Conservation (phyloP, 2,888 invertebrate species). For the Uropetala carovei region DNA sequence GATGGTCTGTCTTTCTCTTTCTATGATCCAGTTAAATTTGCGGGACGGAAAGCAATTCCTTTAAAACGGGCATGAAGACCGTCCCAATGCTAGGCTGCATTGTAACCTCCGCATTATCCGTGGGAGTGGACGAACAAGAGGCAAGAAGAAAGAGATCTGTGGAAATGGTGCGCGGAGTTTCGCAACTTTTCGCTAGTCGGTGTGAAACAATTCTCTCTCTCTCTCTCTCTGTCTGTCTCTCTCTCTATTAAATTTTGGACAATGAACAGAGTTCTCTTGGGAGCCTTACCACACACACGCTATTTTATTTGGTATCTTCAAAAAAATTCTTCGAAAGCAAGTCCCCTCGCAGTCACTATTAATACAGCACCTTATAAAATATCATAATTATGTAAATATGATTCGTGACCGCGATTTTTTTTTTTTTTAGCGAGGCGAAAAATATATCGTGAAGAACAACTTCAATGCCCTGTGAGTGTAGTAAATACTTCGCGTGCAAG, state of each 20-base stretch:
- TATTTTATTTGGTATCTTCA: background rate
- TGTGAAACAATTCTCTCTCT: background rate
- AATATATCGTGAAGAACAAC: background rate
- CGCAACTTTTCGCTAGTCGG: slow-evolving; percentile 1
- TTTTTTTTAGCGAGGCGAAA: background rate
- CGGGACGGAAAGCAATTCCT: background rate
- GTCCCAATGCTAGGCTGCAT: too few relatives aligned
- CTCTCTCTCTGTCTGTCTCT: background rate
- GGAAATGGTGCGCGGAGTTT: background rate
- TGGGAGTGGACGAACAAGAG: background rate
- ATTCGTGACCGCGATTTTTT: slow-evolving; percentile 7
- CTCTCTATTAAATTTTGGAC: slow-evolving; percentile 17
- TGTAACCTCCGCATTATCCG: background rate
- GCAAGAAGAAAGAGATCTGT: slow-evolving; percentile 15
- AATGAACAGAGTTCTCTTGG: slow-evolving; percentile 38
- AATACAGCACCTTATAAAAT: too few relatives aligned
- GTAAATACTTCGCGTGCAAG: slow-evolving; percentile 5
- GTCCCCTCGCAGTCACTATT: too few relatives aligned
- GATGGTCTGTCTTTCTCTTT: background rate
- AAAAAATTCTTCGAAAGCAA: slow-evolving; percentile 2
- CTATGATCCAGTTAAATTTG: background rate
- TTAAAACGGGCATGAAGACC: background rate
- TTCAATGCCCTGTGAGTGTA: slow-evolving; percentile 8
- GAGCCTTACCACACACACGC: slow-evolving; percentile 23
- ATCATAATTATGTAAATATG: background rate